Evolutionary conservation across 2,888 invertebrate genomes (phyloP).

Genomic region (Phengaris arion): DNA sequence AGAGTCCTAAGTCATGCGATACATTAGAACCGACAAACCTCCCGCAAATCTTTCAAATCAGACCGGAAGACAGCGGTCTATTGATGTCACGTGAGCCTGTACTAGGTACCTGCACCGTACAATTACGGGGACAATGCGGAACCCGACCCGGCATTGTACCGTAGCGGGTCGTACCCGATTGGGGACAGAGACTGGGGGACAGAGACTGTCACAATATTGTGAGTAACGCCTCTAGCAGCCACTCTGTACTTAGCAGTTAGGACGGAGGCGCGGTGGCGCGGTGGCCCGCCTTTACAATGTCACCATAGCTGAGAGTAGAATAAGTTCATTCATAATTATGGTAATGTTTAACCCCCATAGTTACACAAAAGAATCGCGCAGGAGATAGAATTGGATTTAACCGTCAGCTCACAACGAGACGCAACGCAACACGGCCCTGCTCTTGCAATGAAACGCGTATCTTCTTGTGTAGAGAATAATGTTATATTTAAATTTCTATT

Average conservation of each 20-base stretch:
- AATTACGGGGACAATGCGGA: constrained; percentile 18
- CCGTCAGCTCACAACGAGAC: no score
- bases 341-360: not conserved
- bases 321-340: not conserved
- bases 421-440: no score
- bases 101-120: not conserved
- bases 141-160: constrained; percentile 22
- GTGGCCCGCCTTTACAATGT: not conserved
- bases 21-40: not conserved
- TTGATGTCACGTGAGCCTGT: not conserved
- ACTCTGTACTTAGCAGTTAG: constrained; percentile 10
- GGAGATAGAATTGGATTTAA: no score
- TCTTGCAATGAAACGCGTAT: no score
- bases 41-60: not conserved
- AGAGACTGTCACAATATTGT: constrained; percentile 23
- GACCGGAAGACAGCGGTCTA: not conserved
- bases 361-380: not conserved
- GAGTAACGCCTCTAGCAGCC: not conserved
- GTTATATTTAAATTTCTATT: no score
- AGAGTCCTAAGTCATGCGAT: not conserved
- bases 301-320: not conserved
- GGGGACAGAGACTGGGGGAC: not conserved
- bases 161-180: not conserved
- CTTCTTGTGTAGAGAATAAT: no score
- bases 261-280: no score